Evolutionary conservation across 2,113 vertebrate genomes (phyloP).

Genomic region (zebrafish (Danio rerio)): DNA sequence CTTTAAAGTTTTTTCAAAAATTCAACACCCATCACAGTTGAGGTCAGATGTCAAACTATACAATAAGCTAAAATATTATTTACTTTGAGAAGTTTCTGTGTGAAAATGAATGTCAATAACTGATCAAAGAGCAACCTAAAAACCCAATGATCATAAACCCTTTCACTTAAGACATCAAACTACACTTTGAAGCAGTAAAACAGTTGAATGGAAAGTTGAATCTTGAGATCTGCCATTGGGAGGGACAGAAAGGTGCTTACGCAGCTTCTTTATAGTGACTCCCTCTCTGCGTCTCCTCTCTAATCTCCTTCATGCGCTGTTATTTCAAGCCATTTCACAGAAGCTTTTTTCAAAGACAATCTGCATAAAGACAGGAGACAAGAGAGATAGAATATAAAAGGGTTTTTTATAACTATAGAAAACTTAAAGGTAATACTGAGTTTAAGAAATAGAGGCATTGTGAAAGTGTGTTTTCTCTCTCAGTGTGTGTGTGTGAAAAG

Average conservation of each 20-base stretch:
- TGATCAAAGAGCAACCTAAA: not conserved
- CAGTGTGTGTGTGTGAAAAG: slow-evolving; percentile 39
- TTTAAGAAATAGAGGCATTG: slow-evolving; percentile 39
- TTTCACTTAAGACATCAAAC: slow-evolving; percentile 4
- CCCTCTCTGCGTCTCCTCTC: slow-evolving; percentile 51
- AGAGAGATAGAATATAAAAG: slow-evolving; percentile 9
- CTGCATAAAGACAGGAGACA: slow-evolving; percentile 20
- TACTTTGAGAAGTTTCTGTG: not conserved
- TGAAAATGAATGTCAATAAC: not conserved
- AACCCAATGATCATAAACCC: not conserved
- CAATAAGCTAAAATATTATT: not conserved
- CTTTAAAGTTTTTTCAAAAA: not conserved
- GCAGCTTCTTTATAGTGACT: slow-evolving; percentile 57
- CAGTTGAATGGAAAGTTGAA: slow-evolving; percentile 21
- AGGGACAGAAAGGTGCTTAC: slow-evolving; percentile 59
- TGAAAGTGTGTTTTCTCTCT: slow-evolving; percentile 52
- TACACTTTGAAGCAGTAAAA: not conserved
- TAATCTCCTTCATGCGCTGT: slow-evolving; percentile 47
- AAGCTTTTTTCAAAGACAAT: slow-evolving; percentile 1
- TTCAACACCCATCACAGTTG: not conserved
- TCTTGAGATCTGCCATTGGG: slow-evolving; percentile 23
- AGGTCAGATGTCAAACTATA: not conserved
- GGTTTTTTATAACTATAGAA: slow-evolving; percentile 1
- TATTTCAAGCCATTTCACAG: slow-evolving; percentile 39
- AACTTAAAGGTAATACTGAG: slow-evolving; percentile 22